Base-by-base conservation (phyloP, 2,113 vertebrate genomes). In the Sphaerodactylus townsendi region DNA sequence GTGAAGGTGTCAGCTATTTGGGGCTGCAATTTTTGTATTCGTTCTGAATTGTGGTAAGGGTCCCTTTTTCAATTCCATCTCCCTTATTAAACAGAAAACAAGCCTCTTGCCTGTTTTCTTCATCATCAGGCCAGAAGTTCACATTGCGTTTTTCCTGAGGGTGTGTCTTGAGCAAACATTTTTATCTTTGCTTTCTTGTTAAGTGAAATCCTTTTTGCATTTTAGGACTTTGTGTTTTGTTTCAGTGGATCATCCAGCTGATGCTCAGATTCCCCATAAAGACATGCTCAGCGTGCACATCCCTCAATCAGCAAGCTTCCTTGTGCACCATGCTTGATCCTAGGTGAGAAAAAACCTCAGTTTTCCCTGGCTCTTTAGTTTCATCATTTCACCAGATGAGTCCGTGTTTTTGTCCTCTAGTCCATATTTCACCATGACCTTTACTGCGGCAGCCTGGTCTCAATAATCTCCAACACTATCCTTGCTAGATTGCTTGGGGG, bases 131-230 rank as follows among this genome's bases (percentile, higher is more conserved):
- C 59, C 23, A n/a, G 30, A 35, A 62, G 62, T 64, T 17, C 13
- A 69, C 28, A 19, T 37, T 21, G n/a, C 1, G 28, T 75, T 44
- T 84, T 71, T 66, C 59, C 19, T 59, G 39, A n/a, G 46, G 50
- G 50, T 23, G 44, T 62, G 17, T 28, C 9, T 56, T 77, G 48
- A 86, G 65, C 35, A 7, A 21, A 3, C 37, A 1, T 46, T 46
- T 64, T 82, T 39, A 48, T 83, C 30, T 2, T 0, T 4, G 86
- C 86, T 65, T 69, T 77, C 81, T 85, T 35, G 1, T 71, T 90
- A 88, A 91, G 87, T 78, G 66, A 87, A 91, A 90, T 90, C 87
- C 78, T 71, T 90, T 71, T 84, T 82, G 87, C 73, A 85, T 89
- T 88, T 85, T 74, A 82, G 71, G 87, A 90, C 91, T 91, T 81